These are phyloP conservation scores for Pinna nobilis DNA, from an alignment of 1,140 invertebrate genomes.

Conservation along the genomic window DNA sequence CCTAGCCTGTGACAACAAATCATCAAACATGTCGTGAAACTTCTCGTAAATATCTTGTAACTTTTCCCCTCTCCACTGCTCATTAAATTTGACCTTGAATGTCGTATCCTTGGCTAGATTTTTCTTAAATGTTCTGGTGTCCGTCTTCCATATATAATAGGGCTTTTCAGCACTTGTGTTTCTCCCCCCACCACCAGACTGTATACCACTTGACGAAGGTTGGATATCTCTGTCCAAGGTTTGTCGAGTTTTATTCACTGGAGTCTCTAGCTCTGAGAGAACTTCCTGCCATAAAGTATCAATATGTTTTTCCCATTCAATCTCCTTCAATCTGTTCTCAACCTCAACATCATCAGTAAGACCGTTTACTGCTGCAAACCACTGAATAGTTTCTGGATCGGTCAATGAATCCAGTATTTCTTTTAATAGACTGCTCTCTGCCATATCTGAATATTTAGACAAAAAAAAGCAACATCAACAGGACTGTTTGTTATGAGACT, in stretches of 20 bases:
- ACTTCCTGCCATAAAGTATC: conserved; percentile 14
- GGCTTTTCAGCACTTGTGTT: conserved; percentile 5
- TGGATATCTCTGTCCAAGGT: background rate
- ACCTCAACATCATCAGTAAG: conserved; percentile 10
- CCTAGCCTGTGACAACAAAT: conserved; percentile 16
- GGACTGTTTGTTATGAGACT: too few species aligned
- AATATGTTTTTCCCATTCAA: conserved; percentile 19
- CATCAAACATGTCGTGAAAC: conserved; percentile 28
- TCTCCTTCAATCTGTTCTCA: conserved; percentile 12
- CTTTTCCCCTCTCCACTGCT: conserved; percentile 18
- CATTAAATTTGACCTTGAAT: conserved; percentile 21
- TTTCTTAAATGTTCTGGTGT: conserved; percentile 19
- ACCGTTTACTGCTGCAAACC: conserved; percentile 16
- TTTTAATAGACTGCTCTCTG: conserved; percentile 15
- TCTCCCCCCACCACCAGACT: background rate
- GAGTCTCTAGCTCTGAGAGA: conserved; percentile 13
- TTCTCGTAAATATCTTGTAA: conserved; percentile 11
- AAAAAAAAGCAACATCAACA: background rate
- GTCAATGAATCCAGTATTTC: conserved; percentile 13
- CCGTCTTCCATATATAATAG: conserved; percentile 19
- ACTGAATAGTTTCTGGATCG: background rate
- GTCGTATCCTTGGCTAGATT: conserved; percentile 15
- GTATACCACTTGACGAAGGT: conserved; percentile 5
- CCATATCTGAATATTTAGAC: background rate
- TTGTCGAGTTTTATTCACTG: background rate